Conservation (phyloP, 1,140 invertebrate genomes). For the Calephelis nemesis region DNA sequence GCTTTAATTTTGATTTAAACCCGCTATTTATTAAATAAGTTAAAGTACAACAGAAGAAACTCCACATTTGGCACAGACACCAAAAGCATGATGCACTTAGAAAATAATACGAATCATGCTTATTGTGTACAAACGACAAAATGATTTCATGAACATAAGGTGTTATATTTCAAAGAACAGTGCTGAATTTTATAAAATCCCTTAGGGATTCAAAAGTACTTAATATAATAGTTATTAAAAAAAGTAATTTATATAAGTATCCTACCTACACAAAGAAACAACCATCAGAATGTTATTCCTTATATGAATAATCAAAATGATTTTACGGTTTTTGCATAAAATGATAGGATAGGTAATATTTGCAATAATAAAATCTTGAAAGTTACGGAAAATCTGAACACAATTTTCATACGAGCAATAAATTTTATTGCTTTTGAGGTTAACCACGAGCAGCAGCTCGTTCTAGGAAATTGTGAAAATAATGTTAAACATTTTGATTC, state of each 20-base stretch:
- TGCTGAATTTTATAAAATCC: constrained; percentile 37
- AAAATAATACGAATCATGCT: constrained; percentile 72
- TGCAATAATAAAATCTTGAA: not conserved
- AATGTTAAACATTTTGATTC: not conserved
- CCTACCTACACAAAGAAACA: no score
- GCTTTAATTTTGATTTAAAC: constrained; percentile 24
- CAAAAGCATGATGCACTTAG: constrained; percentile 77
- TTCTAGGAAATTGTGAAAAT: not conserved
- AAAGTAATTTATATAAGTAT: no score
- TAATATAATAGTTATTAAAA: no score
- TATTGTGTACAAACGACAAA: constrained; percentile 45
- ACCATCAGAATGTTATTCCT: no score
- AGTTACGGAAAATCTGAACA: constrained; percentile 2
- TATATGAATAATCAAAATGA: no score
- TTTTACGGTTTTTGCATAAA: no score
- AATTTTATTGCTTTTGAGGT: constrained; percentile 15
- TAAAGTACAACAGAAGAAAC: constrained; percentile 40
- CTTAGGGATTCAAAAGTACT: not conserved
- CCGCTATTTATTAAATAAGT: constrained; percentile 1
- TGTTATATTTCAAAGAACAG: constrained; percentile 51
- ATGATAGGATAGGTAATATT: no score
- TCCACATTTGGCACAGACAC: constrained; percentile 67
- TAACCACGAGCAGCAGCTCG: not conserved
- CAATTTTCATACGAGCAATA: constrained; percentile 12
- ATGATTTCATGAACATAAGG: constrained; percentile 5